phyloP scores from a whole-genome alignment of 2,888 invertebrate species.

The Zygothrica quintamaculata region DNA sequence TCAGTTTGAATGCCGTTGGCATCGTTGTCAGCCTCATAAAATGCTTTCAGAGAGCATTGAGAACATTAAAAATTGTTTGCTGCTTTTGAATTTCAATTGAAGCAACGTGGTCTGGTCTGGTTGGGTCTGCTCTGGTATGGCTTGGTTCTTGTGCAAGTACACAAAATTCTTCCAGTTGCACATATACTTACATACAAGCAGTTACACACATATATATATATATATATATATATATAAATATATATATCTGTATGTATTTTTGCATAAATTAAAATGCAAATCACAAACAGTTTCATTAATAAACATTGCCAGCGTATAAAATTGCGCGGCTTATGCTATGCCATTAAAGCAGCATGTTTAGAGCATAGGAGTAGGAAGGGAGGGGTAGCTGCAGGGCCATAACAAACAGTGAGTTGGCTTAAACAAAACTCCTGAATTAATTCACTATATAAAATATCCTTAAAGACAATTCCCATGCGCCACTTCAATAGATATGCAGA shows the following conservation, averaged over 20 bases:
- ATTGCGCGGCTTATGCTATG: slow-evolving; percentile 68
- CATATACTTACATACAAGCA: slow-evolving; percentile 21
- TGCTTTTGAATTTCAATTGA: slow-evolving; percentile 78
- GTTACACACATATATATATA: slow-evolving; percentile 25
- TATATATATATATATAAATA: slow-evolving; percentile 6
- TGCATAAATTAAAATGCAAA: slow-evolving; percentile 83
- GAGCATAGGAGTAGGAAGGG: too few species aligned
- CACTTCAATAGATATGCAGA: slow-evolving; percentile 40
- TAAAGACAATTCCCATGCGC: slow-evolving; percentile 64
- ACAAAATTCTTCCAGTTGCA: slow-evolving; percentile 15
- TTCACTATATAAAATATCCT: slow-evolving; percentile 49
- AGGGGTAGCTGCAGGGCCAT: slow-evolving; percentile 29
- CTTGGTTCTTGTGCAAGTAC: slow-evolving; percentile 17
- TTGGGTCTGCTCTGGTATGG: too few species aligned
- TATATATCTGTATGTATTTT: slow-evolving; percentile 62
- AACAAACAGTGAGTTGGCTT: slow-evolving; percentile 52
- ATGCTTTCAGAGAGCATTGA: slow-evolving; percentile 55
- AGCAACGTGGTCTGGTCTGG: slow-evolving; percentile 5
- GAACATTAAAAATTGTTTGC: slow-evolving; percentile 74
- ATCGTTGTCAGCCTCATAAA: slow-evolving; percentile 68
- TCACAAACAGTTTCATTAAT: slow-evolving; percentile 82
- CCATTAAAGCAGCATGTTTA: slow-evolving; percentile 74
- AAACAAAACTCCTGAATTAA: slow-evolving; percentile 37
- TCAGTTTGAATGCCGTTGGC: slow-evolving; percentile 63
- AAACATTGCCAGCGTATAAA: slow-evolving; percentile 78